phyloP scores from a whole-genome alignment of 1,140 invertebrate genomes.

The Hylaeus volcanicus region DNA sequence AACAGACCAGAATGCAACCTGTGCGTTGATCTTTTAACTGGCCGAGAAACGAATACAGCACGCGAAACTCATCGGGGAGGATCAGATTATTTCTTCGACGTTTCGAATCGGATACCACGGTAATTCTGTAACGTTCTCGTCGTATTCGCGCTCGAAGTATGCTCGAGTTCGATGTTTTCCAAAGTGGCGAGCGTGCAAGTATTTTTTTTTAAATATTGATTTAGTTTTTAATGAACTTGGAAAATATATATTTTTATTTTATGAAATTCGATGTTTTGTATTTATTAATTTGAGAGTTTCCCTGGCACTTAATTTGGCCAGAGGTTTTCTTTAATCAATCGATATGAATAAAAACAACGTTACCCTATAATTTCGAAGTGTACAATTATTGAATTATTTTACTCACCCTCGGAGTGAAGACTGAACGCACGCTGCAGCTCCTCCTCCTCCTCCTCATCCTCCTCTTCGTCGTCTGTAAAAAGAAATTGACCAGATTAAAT shows the following conservation, averaged over 20 bases:
- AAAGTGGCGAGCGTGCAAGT: no score
- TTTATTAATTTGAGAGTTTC: no score
- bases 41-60: background rate
- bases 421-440: conserved; percentile 73
- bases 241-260: no score
- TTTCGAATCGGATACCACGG: no score
- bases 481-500: background rate
- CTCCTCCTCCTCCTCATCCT: conserved; percentile 73
- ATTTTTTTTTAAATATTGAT: no score
- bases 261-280: no score
- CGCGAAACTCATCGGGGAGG: background rate
- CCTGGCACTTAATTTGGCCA: no score
- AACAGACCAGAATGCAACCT: background rate
- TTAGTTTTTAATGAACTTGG: no score
- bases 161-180: no score
- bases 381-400: background rate
- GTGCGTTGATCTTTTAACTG: conserved; percentile 21
- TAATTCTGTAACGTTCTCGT: background rate
- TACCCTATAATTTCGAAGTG: background rate
- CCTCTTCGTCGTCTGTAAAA: conserved; percentile 67
- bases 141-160: background rate
- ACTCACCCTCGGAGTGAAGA: conserved; percentile 69
- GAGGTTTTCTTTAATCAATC: no score
- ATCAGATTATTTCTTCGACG: background rate
- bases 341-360: no score